Base-by-base conservation (phyloP, 2,797 vertebrate species). In the Intellagama lesueurii region DNA sequence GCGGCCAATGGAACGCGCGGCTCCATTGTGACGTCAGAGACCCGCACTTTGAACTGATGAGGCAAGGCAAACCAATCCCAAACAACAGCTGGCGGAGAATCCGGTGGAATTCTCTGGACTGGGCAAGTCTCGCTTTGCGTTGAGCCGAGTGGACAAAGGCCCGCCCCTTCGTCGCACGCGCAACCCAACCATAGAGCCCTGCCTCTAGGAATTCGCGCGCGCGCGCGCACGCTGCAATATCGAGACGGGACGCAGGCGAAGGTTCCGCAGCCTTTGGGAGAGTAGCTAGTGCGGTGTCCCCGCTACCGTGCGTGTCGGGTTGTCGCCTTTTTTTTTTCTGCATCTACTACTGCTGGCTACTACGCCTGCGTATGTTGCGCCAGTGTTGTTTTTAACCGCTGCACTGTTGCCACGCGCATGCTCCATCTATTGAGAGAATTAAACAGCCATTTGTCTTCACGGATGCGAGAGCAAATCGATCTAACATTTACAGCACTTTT, bases 1-100 rank as follows among this genome's bases (percentile, higher is more conserved):
- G 9, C 47, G 7, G 35, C 87, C 90, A 91, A 91, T 82, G 22
- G 87, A 86, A 86, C 60, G 47, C 84, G 78, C 72, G 24, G 19
- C 5, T 7, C 32, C 35, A 40, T 49, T 88, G 87, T 91, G 87
- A 91, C 56, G 75, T 70, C 68, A 47, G 19, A 11, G 2, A 3
- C 7, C 22, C 24, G 82, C 90, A 7, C 87, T 88, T 44, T 85
- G 86, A 81, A 88, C 86, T 14, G 82, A 5, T 85, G 90, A 90
- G 77, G 77, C 85, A 78, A 87, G 68, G 49, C n/a, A 24, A 9
- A 7, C 32, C n/a, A 32, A 49, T 16, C 49, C 32, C 44, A 17
- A 35, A 35, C 44, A 47, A 1, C 90, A 32, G 80, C 80, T 90
- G 89, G 14, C 49, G 7, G 17, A 44, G 64, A 47, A 16, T 14